Percentiles rank a stretch among this genome's conserved stretches.
These are phyloP conservation scores for Cuniculus paca DNA, from an alignment of 2,797 vertebrate species.

Conservation along the genomic window DNA sequence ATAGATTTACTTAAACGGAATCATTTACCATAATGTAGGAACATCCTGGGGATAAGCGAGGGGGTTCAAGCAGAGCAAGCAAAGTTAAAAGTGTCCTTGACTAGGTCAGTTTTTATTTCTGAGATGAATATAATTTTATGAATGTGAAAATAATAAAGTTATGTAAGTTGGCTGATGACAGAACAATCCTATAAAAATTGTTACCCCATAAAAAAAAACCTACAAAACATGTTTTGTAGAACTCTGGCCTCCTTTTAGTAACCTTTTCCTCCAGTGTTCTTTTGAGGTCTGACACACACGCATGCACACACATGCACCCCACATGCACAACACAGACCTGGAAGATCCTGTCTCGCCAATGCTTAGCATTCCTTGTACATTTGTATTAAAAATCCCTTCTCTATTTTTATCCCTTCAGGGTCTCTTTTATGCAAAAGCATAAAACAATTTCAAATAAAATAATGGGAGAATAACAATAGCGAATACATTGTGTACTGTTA, in stretches of 20 bases:
- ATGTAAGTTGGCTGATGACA: neutral
- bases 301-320: neutral
- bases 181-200: neutral
- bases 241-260: neutral
- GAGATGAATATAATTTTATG: neutral
- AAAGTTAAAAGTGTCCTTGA: too few species aligned
- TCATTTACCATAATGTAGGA: too few species aligned
- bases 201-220: neutral
- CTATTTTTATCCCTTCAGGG: neutral
- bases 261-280: neutral
- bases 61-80: too few species aligned
- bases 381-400: neutral
- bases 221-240: neutral
- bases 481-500: neutral
- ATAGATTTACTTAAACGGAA: too few species aligned
- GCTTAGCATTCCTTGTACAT: neutral
- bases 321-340: neutral
- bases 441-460: neutral
- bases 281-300: neutral
- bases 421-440: neutral
- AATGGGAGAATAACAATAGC: neutral
- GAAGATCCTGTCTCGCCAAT: neutral
- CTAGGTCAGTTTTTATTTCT: conserved; percentile 27
- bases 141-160: neutral
- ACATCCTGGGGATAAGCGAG: too few species aligned